Conservation (phyloP, 2,113 vertebrate genomes). For the Heterotilapia buettikoferi region DNA sequence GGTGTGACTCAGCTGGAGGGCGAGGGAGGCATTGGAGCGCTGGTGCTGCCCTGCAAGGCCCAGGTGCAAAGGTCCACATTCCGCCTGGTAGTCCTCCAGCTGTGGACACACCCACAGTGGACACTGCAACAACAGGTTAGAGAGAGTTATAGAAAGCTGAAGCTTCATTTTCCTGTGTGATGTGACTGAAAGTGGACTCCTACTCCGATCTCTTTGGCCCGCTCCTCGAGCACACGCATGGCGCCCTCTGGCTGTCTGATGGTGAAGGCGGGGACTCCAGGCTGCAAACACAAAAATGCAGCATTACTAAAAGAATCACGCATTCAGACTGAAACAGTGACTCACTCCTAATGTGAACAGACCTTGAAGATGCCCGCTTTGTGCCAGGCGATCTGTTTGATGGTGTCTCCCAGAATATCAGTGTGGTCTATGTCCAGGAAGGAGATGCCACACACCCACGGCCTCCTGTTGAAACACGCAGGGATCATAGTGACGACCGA, state of each 20-base stretch:
- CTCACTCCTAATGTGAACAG: background rate
- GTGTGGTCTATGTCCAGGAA: conserved; percentile 92
- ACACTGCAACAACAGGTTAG: conserved; percentile 66
- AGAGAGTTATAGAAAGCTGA: background rate
- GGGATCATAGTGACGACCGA: background rate
- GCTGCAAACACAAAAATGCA: conserved; percentile 57
- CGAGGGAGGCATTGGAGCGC: conserved; percentile 81
- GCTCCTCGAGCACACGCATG: conserved; percentile 74
- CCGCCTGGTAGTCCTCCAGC: conserved; percentile 74
- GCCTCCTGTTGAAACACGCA: conserved; percentile 65
- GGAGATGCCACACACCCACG: conserved; percentile 88
- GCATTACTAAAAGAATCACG: background rate
- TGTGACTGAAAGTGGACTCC: conserved; percentile 23
- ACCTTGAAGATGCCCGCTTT: conserved; percentile 98
- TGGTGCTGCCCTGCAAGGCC: conserved; percentile 88
- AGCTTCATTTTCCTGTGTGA: background rate
- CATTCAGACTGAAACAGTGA: background rate
- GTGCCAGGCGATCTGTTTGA: conserved; percentile 96
- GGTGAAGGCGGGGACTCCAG: conserved; percentile 83
- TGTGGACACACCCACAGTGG: conserved; percentile 84
- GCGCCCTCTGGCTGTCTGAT: conserved; percentile 79
- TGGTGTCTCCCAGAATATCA: conserved; percentile 87
- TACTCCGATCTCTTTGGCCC: conserved; percentile 77
- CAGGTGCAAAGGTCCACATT: conserved; percentile 53
- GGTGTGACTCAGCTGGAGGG: conserved; percentile 81